Percentiles rank a stretch among this genome's conserved stretches.
Conservation (phyloP, 2,113 vertebrate genomes). For the Clarias macrocephalus region DNA sequence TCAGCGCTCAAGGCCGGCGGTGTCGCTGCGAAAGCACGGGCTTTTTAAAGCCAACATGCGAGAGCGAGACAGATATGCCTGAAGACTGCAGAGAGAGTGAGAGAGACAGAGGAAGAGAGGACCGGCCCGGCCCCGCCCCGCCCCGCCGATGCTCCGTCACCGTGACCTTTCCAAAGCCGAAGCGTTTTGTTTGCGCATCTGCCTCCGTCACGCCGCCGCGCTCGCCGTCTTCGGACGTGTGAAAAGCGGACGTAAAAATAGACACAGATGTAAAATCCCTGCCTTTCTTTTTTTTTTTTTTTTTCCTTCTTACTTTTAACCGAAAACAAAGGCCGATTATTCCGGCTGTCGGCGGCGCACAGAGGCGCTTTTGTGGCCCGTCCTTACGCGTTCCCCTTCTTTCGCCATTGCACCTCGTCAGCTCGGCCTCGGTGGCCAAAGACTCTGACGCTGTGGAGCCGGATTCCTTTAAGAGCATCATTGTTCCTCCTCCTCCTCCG, state of each 20-base stretch:
- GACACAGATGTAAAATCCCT: conserved; percentile 65
- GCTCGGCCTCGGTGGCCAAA: conserved; percentile 64
- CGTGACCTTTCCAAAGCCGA: not conserved
- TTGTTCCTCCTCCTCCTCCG: conserved; percentile 61
- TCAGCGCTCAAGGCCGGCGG: conserved; percentile 29
- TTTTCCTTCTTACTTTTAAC: conserved; percentile 39
- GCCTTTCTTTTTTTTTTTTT: conserved; percentile 39
- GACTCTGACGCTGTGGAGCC: conserved; percentile 67
- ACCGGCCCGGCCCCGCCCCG: not conserved
- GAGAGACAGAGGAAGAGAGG: not conserved
- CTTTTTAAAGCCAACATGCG: conserved; percentile 1
- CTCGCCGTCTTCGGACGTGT: conserved; percentile 44
- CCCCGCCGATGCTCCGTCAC: not conserved
- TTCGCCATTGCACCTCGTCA: conserved; percentile 61
- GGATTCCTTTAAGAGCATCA: conserved; percentile 62
- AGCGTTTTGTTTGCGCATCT: not conserved
- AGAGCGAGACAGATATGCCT: not conserved
- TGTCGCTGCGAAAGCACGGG: not conserved
- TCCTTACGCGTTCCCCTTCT: conserved; percentile 55
- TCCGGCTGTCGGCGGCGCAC: conserved; percentile 60
- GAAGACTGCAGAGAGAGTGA: not conserved
- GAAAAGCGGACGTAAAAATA: conserved; percentile 69
- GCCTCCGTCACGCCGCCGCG: conserved; percentile 10
- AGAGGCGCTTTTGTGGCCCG: conserved; percentile 70
- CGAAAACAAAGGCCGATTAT: conserved; percentile 74